These are phyloP conservation scores for Heterodera carotae DNA, from an alignment of 1,140 invertebrate species.

Conservation along the genomic window DNA sequence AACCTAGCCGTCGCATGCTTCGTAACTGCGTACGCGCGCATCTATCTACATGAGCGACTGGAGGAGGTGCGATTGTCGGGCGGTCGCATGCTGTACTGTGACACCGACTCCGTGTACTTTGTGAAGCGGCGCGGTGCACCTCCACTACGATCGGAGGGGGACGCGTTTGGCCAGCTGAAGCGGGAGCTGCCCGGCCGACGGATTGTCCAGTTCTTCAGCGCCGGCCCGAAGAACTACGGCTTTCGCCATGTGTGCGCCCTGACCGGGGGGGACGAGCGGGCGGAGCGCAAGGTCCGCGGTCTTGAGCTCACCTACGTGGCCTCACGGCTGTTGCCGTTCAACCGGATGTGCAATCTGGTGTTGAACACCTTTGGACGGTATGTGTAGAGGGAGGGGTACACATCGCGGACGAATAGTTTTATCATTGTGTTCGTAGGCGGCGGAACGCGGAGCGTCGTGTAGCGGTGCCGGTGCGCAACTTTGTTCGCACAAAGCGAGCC, in stretches of 20 bases:
- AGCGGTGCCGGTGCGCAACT: background rate
- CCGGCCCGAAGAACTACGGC: conserved; percentile 35
- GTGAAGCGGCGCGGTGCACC: background rate
- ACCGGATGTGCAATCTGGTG: background rate
- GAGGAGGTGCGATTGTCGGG: conserved; percentile 12
- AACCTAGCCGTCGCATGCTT: conserved; percentile 27
- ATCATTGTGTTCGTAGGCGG: background rate
- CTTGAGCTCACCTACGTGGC: conserved; percentile 6
- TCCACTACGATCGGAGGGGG: conserved; percentile 6
- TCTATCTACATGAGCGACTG: conserved; percentile 21
- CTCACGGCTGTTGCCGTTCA: background rate
- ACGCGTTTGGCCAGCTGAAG: conserved; percentile 22
- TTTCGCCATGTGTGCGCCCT: background rate
- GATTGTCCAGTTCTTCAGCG: conserved; percentile 32
- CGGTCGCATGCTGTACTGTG: conserved; percentile 23
- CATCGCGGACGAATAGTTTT: background rate
- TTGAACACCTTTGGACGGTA: background rate
- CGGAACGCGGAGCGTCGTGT: background rate
- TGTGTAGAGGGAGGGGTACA: background rate
- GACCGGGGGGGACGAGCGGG: background rate
- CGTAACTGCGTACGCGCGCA: conserved; percentile 21
- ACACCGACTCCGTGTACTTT: conserved; percentile 7
- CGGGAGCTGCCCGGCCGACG: conserved; percentile 22
- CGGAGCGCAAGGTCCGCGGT: background rate
- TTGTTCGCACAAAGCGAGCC: background rate